These are phyloP conservation scores for Caloenas nicobarica DNA, from an alignment of 2,113 vertebrate species.

Conservation along the genomic window DNA sequence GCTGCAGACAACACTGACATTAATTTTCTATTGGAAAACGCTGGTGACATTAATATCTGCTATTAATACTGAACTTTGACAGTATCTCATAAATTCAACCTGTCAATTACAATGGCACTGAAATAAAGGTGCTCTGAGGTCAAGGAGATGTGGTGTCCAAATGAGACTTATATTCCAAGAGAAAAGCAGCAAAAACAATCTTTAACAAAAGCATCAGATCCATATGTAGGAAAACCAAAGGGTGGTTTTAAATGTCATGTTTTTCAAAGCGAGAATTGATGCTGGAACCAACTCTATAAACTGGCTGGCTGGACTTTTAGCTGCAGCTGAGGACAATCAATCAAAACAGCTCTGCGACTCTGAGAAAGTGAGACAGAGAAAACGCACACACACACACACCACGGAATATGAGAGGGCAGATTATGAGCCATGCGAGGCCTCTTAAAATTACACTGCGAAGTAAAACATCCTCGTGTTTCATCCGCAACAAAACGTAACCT, in stretches of 20 bases:
- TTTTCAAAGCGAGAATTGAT: slow-evolving; percentile 74
- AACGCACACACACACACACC: background rate
- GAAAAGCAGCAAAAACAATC: slow-evolving; percentile 61
- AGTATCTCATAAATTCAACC: slow-evolving; percentile 67
- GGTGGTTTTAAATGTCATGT: slow-evolving; percentile 75
- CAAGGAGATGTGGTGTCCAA: slow-evolving; percentile 66
- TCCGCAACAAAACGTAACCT: background rate
- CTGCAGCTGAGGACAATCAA: slow-evolving; percentile 73
- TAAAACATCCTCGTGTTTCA: slow-evolving; percentile 41
- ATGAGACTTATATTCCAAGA: slow-evolving; percentile 57
- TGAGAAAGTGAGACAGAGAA: slow-evolving; percentile 31
- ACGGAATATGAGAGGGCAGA: slow-evolving; percentile 48
- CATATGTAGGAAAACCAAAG: slow-evolving; percentile 73
- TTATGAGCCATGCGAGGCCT: slow-evolving; percentile 43
- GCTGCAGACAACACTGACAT: slow-evolving; percentile 38
- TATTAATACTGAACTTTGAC: slow-evolving; percentile 67
- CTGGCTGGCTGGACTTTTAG: slow-evolving; percentile 60
- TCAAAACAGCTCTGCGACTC: slow-evolving; percentile 57
- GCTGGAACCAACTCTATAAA: slow-evolving; percentile 70
- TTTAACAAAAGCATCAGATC: slow-evolving; percentile 69
- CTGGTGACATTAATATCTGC: slow-evolving; percentile 70
- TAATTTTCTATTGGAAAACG: slow-evolving; percentile 55
- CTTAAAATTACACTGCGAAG: slow-evolving; percentile 42
- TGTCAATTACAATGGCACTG: slow-evolving; percentile 65
- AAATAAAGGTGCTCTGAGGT: slow-evolving; percentile 73